Base-by-base conservation (phyloP, 2,797 vertebrate species). In the Acanthiza pusilla region DNA sequence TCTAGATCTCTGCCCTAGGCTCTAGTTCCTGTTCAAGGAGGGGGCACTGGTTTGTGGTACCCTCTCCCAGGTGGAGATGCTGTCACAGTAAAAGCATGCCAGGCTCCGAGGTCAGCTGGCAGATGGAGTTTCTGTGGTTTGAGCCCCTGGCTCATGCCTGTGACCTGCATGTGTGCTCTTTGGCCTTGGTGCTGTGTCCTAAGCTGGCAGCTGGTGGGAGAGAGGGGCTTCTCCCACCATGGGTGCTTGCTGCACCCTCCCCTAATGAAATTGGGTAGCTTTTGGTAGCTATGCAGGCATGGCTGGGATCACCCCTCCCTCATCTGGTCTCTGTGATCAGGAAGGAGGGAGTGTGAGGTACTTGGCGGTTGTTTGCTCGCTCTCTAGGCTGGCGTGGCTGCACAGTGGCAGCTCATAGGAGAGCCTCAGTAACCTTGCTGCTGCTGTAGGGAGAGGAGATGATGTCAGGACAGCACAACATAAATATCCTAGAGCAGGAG, bases 261-360 rank as follows among this genome's bases (percentile, higher is more conserved):
- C 34, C 71, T 66, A 29, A 47, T 12, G 29, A 48, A 70, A 30
- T 2, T 32, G 32, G 34, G 30, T 20, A 2, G 60, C 17, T 76
- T 68, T 78, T 26, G 47, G 45, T 8, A 65, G 70, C 40, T 15
- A 15, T 10, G n/a, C 6, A 7, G 61, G 32, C 11, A 7, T 20
- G 51, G 12, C 34, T 9, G 4, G 19, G 16, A 26, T 66, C 17
- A 4, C 7, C n/a, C 34, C n/a, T 75, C 23, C 20, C 30, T 61
- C 32, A 5, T 16, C 15, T 67, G 53, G 1, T 42, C 10, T 18
- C 6, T 26, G 34, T 1, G 5, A 62, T 53, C 34, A 42, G 43
- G 5, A 48, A 42, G 43, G 5, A 48, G 27, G 34, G 36, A 75
- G 11, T 0, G 5, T 0, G 3, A 73, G 55, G n/a, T 7, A 22